These are phyloP conservation scores for Spea multiplicata DNA, from an alignment of 2,113 vertebrate species.

Conservation along the genomic window DNA sequence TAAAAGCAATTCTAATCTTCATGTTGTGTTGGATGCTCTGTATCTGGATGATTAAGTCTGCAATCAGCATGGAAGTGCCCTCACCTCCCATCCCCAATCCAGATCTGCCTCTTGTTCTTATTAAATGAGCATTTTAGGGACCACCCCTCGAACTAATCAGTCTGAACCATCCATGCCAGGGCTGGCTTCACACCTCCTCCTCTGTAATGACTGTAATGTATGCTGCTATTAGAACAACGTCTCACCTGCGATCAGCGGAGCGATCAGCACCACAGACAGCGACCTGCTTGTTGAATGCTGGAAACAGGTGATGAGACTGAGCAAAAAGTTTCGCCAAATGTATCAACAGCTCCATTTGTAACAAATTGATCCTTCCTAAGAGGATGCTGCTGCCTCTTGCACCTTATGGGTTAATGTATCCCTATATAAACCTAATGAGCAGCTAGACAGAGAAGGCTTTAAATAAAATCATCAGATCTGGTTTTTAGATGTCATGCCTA, in stretches of 20 bases:
- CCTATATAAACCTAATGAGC: too few species aligned
- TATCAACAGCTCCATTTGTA: too few species aligned
- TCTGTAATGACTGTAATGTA: background rate
- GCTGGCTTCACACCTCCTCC: conserved; percentile 27
- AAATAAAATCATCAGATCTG: too few species aligned
- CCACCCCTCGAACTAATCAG: conserved; percentile 26
- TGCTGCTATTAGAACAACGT: background rate
- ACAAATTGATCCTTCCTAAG: too few species aligned
- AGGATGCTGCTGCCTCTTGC: too few species aligned
- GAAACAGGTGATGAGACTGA: background rate
- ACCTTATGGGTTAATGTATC: too few species aligned
- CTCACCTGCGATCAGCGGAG: conserved; percentile 8
- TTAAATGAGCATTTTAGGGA: conserved; percentile 34
- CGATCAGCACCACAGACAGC: background rate
- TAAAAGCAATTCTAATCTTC: conserved; percentile 41
- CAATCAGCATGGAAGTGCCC: conserved; percentile 22
- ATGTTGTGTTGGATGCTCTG: conserved; percentile 26
- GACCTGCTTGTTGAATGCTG: background rate
- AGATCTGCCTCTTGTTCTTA: conserved; percentile 22
- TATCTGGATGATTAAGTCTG: conserved; percentile 36
- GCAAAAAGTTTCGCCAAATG: too few species aligned
- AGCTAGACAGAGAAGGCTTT: too few species aligned
- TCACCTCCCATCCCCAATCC: background rate
- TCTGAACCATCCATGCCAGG: background rate
- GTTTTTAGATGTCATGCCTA: too few species aligned